These are phyloP conservation scores for Bungarus multicinctus DNA, from an alignment of 2,113 vertebrate species.

Conservation along the genomic window DNA sequence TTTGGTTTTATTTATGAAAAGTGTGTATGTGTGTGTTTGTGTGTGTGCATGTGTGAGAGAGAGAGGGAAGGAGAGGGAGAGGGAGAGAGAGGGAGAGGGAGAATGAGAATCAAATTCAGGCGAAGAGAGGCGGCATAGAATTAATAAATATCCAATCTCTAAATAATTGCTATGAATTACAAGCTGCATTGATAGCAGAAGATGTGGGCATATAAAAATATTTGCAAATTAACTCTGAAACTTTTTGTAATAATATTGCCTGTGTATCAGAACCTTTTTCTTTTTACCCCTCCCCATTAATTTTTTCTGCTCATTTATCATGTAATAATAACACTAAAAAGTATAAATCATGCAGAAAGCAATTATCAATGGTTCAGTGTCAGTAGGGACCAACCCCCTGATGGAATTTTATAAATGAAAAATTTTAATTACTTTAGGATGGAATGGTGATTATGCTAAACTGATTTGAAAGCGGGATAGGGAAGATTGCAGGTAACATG, in stretches of 20 bases:
- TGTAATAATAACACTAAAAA: slow-evolving; percentile 15
- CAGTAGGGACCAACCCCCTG: slow-evolving; percentile 9
- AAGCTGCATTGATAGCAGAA: slow-evolving; percentile 34
- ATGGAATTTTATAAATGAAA: slow-evolving; percentile 36
- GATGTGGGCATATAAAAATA: neutral
- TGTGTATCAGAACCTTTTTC: neutral
- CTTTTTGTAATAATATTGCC: slow-evolving; percentile 32
- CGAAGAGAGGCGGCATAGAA: neutral
- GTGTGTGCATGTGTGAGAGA: neutral
- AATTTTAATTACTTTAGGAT: slow-evolving; percentile 43
- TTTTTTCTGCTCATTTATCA: slow-evolving; percentile 28
- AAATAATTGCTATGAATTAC: slow-evolving; percentile 52
- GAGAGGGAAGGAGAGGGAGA: neutral
- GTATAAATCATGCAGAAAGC: slow-evolving; percentile 24
- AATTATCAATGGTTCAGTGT: slow-evolving; percentile 9
- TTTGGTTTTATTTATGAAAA: neutral
- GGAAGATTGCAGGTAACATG: slow-evolving; percentile 25
- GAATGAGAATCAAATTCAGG: neutral
- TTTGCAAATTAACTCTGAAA: neutral
- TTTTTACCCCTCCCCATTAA: slow-evolving; percentile 33
- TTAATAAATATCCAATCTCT: slow-evolving; percentile 40
- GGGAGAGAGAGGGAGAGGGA: neutral
- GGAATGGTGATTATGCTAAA: slow-evolving; percentile 16
- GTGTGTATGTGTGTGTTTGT: neutral
- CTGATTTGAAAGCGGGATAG: slow-evolving; percentile 19